A percentile compares a stretch with the other conserved stretches of the same genome.
These are phyloP conservation scores for Melangyna quadrimaculata DNA, from an alignment of 2,888 invertebrate species.

Conservation along the genomic window DNA sequence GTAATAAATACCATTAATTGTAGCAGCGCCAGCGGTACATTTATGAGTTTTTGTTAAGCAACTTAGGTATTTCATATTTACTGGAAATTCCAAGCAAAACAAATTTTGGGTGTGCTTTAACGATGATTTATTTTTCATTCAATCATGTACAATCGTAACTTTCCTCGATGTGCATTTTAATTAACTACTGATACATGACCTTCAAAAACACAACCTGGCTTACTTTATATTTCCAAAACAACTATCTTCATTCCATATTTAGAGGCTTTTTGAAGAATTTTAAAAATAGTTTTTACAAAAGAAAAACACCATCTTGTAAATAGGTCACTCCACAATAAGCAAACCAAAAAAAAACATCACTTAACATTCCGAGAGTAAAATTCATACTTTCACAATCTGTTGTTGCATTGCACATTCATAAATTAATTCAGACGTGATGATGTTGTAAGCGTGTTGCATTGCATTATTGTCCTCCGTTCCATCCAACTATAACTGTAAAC, in stretches of 20 bases:
- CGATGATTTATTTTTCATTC: no score
- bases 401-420: not conserved
- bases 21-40: no score
- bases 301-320: not conserved
- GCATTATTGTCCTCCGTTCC: constrained; percentile 7
- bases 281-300: not conserved
- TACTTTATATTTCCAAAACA: not conserved
- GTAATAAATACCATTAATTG: no score
- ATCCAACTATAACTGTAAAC: constrained; percentile 34
- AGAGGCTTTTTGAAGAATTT: not conserved
- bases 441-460: not conserved
- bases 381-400: constrained; percentile 19
- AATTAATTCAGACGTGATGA: constrained; percentile 19
- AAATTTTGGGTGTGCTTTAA: no score
- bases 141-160: no score
- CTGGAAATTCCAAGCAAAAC: no score
- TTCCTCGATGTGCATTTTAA: not conserved
- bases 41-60: no score
- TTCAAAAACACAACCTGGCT: not conserved
- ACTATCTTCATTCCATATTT: not conserved
- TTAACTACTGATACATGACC: not conserved
- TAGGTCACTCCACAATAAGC: not conserved
- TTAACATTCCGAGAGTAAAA: constrained; percentile 15
- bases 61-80: no score
- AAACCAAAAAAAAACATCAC: not conserved